These are phyloP conservation scores for Gallinago paraguaiae DNA, from an alignment of 2,113 vertebrate species.

Conservation along the genomic window DNA sequence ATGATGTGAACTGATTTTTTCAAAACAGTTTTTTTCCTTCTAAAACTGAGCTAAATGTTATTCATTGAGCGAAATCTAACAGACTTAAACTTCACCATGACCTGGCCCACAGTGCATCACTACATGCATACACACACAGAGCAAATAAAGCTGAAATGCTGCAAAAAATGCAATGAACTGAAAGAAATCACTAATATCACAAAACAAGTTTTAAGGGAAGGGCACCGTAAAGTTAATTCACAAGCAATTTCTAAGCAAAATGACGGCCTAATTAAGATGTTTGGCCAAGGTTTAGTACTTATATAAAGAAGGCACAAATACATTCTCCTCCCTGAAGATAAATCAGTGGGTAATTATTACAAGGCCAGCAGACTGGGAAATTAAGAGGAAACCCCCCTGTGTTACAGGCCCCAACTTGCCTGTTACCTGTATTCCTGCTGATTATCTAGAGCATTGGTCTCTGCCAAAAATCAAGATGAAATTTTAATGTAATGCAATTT, in stretches of 20 bases:
- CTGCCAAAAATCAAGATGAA: conserved; percentile 36
- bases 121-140: neutral
- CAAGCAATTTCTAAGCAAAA: neutral
- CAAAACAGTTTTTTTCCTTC: neutral
- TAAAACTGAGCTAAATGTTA: neutral
- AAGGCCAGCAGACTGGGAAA: conserved; percentile 31
- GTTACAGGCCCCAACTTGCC: conserved; percentile 50
- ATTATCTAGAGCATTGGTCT: neutral
- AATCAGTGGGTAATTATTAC: conserved; percentile 25
- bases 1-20: neutral
- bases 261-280: conserved; percentile 18
- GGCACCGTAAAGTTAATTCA: neutral
- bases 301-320: neutral
- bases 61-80: neutral
- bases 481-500: conserved; percentile 18
- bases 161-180: neutral
- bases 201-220: neutral
- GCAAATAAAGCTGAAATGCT: neutral
- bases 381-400: conserved; percentile 37
- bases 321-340: conserved; percentile 39
- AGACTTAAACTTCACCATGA: neutral
- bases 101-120: neutral
- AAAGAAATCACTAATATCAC: neutral
- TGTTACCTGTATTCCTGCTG: conserved; percentile 14
- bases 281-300: conserved; percentile 19